phyloP scores from a whole-genome alignment of 2,113 vertebrate genomes.

The Pluvianellus socialis region DNA sequence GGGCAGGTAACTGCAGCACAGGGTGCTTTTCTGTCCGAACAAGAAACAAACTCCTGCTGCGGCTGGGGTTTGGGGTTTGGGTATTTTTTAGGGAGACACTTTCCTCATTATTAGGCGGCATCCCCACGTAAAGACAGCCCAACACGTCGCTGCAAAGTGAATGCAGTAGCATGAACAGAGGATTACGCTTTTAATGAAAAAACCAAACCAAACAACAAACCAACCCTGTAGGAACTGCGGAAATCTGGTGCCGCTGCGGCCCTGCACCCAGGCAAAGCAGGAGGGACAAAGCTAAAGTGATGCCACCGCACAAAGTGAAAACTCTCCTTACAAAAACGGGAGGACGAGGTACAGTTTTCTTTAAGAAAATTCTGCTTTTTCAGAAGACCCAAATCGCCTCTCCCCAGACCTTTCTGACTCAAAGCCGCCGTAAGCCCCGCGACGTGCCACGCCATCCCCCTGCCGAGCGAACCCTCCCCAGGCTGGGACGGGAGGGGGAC shows the following conservation, averaged over 20 bases:
- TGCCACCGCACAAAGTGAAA: background rate
- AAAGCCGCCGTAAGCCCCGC: background rate
- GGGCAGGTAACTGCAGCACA: background rate
- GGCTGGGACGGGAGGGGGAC: background rate
- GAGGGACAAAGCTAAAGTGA: background rate
- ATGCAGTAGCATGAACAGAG: too few species aligned
- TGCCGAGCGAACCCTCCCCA: background rate
- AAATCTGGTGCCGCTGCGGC: background rate
- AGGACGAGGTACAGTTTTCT: background rate
- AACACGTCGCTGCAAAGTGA: accelerated
- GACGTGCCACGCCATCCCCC: too few species aligned
- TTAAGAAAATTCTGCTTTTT: background rate
- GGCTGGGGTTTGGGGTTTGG: background rate
- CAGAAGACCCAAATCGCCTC: background rate
- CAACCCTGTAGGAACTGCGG: too few species aligned
- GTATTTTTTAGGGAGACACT: background rate
- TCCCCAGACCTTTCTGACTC: background rate
- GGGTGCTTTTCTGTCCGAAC: background rate
- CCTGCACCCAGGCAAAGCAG: background rate
- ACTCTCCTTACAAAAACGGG: background rate
- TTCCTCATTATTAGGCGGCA: background rate
- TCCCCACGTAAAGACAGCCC: background rate
- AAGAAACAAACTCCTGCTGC: background rate
- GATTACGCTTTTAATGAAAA: background rate
- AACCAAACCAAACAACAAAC: too few species aligned